phyloP scores from a whole-genome alignment of 2,888 invertebrate genomes.

The Carcina quercana region DNA sequence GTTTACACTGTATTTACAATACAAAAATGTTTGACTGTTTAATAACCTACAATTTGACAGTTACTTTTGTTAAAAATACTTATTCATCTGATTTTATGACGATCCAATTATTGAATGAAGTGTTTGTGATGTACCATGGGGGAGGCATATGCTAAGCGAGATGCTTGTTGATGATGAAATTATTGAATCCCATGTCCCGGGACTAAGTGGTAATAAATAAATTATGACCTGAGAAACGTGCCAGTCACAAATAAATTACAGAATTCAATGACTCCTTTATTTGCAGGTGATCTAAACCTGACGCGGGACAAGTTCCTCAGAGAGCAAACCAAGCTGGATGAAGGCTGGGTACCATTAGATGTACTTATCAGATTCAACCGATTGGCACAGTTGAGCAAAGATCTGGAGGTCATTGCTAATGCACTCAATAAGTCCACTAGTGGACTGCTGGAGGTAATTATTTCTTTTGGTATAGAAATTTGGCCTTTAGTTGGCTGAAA shows the following conservation, averaged over 20 bases:
- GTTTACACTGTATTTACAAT: too few species aligned
- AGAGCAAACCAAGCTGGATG: slow-evolving; percentile 87
- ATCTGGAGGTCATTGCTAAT: slow-evolving; percentile 79
- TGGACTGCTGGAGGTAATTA: slow-evolving; percentile 80
- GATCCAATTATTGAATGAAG: too few species aligned
- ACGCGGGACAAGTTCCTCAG: slow-evolving; percentile 94
- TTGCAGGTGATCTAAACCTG: slow-evolving; percentile 89
- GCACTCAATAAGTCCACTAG: slow-evolving; percentile 84
- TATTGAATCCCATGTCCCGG: neutral
- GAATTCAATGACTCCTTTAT: slow-evolving; percentile 44
- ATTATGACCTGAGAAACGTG: neutral
- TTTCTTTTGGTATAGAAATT: neutral
- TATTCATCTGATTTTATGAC: too few species aligned
- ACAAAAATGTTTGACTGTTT: too few species aligned
- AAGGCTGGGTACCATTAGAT: slow-evolving; percentile 93
- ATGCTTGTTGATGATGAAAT: too few species aligned
- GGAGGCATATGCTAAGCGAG: too few species aligned
- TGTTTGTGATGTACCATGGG: too few species aligned
- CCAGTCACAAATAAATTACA: neutral
- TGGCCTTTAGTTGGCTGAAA: neutral
- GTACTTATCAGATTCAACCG: slow-evolving; percentile 93
- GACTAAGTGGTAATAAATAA: neutral
- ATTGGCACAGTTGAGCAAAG: slow-evolving; percentile 80
- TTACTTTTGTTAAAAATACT: too few species aligned
- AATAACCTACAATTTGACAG: too few species aligned